These are phyloP conservation scores for Aspidapion aeneum DNA, from an alignment of 2,888 invertebrate species.

Conservation along the genomic window DNA sequence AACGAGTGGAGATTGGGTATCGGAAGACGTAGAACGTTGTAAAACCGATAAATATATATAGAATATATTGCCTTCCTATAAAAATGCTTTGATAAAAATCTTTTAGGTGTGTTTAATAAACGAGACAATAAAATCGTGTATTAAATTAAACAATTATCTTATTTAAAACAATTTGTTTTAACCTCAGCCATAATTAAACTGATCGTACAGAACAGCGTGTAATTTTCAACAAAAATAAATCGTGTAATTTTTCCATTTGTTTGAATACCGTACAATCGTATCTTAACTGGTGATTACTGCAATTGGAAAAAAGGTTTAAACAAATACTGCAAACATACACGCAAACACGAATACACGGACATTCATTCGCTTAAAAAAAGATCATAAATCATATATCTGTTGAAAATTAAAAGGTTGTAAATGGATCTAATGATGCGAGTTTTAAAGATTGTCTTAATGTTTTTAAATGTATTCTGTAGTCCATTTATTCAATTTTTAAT, in stretches of 20 bases:
- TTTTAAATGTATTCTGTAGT: no score
- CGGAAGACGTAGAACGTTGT: no score
- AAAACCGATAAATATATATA: no score
- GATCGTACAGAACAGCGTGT: not conserved
- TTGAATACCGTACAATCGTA: not conserved
- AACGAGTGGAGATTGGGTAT: no score
- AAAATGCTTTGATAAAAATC: no score
- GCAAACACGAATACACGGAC: not conserved
- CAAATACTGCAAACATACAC: not conserved
- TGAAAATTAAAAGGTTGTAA: not conserved
- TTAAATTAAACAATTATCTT: not conserved
- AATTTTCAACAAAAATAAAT: not conserved
- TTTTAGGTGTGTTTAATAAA: no score
- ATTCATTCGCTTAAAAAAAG: no score
- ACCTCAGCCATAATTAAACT: not conserved
- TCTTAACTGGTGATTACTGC: not conserved
- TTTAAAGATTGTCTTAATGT: no score
- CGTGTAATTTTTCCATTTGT: not conserved
- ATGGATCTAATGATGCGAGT: not conserved
- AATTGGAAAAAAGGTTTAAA: not conserved
- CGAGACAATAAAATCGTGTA: not conserved
- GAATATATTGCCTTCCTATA: no score
- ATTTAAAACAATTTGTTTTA: not conserved
- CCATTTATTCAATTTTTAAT: no score
- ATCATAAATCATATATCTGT: not conserved